Conservation (phyloP, 2,888 invertebrate genomes). For the Choreutis nemorana region DNA sequence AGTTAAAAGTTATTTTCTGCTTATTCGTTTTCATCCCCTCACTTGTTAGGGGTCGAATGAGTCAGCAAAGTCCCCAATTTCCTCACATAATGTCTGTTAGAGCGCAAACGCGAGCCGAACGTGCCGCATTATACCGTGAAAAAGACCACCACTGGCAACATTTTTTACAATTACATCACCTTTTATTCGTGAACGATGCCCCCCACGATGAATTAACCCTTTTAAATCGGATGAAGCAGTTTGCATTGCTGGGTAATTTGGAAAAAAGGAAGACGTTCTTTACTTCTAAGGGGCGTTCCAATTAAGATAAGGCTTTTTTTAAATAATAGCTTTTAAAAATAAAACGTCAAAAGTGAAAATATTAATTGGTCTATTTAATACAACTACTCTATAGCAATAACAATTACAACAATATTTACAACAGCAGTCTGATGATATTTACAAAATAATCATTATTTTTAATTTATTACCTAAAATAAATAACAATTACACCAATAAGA, state of each 20-base stretch:
- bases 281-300: background rate
- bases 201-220: conserved; percentile 44
- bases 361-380: conserved; percentile 36
- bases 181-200: conserved; percentile 26
- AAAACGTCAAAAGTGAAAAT: conserved; percentile 11
- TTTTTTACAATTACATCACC: conserved; percentile 39
- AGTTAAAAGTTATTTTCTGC: conserved; percentile 1
- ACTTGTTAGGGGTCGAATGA: conserved; percentile 29
- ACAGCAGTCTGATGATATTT: background rate
- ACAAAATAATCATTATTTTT: background rate
- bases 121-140: conserved; percentile 53
- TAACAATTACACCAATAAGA: too few relatives aligned
- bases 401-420: conserved; percentile 56
- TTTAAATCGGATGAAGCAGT: too few relatives aligned
- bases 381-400: conserved; percentile 36
- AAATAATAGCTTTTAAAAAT: too few relatives aligned
- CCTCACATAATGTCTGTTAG: conserved; percentile 57
- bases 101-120: conserved; percentile 39
- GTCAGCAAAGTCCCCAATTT: conserved; percentile 45
- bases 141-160: conserved; percentile 46
- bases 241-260: too few relatives aligned
- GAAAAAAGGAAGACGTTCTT: background rate
- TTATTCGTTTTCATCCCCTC: too few relatives aligned
- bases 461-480: background rate
- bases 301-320: too few relatives aligned